These are phyloP conservation scores for Poecilia picta DNA, from an alignment of 2,797 vertebrate genomes.

Conservation along the genomic window DNA sequence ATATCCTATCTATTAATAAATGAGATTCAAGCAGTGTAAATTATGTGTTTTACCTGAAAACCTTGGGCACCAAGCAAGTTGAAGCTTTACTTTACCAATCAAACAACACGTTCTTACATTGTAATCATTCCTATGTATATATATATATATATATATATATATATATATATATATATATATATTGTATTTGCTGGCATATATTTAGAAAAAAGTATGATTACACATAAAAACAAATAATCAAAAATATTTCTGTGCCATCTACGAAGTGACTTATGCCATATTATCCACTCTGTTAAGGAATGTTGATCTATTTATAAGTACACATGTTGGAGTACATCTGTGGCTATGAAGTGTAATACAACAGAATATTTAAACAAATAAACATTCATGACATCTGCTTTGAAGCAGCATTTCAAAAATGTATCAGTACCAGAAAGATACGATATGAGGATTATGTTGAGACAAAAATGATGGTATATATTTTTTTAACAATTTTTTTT, in stretches of 20 bases:
- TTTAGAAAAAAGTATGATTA: background rate
- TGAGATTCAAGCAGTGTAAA: background rate
- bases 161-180: too few relatives aligned
- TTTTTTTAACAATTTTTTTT: background rate
- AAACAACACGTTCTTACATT: background rate
- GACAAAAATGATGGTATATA: background rate
- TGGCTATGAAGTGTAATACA: background rate
- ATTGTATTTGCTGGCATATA: background rate
- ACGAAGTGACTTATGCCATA: background rate
- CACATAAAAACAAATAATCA: background rate
- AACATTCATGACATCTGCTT: background rate
- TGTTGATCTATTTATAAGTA: background rate
- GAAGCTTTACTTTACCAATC: background rate
- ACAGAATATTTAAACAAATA: background rate
- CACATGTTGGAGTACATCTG: background rate
- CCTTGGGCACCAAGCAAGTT: background rate
- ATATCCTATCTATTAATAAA: background rate
- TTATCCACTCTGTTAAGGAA: background rate
- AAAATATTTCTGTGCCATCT: background rate
- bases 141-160: too few relatives aligned
- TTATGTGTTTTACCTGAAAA: background rate
- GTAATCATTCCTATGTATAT: too few relatives aligned
- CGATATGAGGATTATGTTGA: background rate
- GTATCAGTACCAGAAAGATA: background rate
- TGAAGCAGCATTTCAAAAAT: background rate